A percentile compares a stretch with the other conserved stretches of the same genome.
Evolutionary conservation across 2,797 vertebrate species (phyloP).

Genomic region (Alfaro cultratus): DNA sequence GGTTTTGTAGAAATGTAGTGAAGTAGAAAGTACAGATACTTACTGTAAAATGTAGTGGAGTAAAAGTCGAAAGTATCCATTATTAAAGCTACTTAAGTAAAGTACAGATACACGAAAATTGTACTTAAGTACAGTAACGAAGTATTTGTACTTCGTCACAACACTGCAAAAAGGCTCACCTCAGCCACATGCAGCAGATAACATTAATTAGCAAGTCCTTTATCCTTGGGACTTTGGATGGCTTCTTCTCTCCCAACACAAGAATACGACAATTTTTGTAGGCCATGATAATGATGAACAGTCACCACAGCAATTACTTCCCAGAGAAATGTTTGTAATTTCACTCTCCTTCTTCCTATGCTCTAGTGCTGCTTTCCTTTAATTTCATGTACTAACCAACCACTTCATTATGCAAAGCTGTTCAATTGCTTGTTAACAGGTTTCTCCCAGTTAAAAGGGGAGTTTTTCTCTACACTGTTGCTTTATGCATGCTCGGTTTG

Average conservation of each 20-base stretch:
- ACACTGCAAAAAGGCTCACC: conserved; percentile 33
- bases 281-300: not conserved
- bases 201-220: conserved; percentile 55
- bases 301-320: conserved; percentile 1
- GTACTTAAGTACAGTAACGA: too few relatives aligned
- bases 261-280: conserved; percentile 18
- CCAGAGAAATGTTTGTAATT: not conserved
- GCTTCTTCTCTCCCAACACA: conserved; percentile 20
- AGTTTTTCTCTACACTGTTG: not conserved
- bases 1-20: too few relatives aligned
- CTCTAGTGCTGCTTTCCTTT: not conserved
- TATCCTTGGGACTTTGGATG: conserved; percentile 62
- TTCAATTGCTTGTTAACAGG: not conserved
- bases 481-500: too few relatives aligned
- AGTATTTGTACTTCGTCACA: too few relatives aligned
- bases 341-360: not conserved
- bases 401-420: not conserved
- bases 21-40: too few relatives aligned
- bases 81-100: too few relatives aligned
- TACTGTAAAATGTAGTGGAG: too few relatives aligned
- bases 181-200: conserved; percentile 44
- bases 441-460: too few relatives aligned
- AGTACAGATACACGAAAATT: too few relatives aligned
- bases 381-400: not conserved
- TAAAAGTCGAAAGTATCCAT: too few relatives aligned